phyloP scores from a whole-genome alignment of 2,113 vertebrate genomes.

The Python bivittatus region DNA sequence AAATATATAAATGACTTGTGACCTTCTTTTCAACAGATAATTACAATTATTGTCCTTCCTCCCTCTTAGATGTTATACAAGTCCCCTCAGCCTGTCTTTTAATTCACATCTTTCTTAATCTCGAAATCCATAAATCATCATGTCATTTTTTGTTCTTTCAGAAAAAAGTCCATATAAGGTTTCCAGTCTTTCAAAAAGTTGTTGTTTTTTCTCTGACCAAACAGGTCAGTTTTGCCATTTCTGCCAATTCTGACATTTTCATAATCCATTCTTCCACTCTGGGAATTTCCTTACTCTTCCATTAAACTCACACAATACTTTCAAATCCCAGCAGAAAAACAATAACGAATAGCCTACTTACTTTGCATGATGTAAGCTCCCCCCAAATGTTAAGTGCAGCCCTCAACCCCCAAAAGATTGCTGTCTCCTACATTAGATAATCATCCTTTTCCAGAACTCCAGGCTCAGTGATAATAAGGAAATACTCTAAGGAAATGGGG shows the following conservation, averaged over 20 bases:
- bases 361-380: not conserved
- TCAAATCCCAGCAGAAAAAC: not conserved
- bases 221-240: not conserved
- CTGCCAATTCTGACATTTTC: not conserved
- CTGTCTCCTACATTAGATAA: not conserved
- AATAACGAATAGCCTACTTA: not conserved
- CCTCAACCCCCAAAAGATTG: not conserved
- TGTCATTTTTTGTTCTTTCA: not conserved
- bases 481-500: not conserved
- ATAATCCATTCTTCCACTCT: not conserved
- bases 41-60: not conserved
- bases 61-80: not conserved
- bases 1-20: not conserved
- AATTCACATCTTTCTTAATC: not conserved
- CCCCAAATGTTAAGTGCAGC: not conserved
- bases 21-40: not conserved
- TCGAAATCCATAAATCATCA: not conserved
- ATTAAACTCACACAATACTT: not conserved
- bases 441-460: not conserved
- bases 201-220: not conserved
- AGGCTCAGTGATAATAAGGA: not conserved
- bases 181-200: not conserved
- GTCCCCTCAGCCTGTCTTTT: not conserved
- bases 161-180: not conserved
- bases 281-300: not conserved